Evolutionary conservation across 2,797 vertebrate genomes (phyloP).

Genomic region (Tragopan temminckii): DNA sequence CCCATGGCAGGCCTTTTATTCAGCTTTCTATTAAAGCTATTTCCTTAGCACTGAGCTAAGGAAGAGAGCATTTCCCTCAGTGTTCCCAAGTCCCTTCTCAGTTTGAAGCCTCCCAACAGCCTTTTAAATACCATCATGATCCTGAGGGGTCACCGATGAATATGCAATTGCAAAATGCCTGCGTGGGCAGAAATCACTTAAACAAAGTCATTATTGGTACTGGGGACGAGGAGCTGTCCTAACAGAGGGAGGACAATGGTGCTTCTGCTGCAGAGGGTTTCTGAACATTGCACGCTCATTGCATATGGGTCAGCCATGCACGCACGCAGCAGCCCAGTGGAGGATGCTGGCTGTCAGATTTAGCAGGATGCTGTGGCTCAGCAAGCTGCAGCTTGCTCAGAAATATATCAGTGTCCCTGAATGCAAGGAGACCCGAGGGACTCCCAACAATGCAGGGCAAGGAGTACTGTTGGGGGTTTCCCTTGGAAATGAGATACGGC

Average conservation of each 20-base stretch:
- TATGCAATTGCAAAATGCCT: not conserved
- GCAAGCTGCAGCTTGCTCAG: not conserved
- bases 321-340: fast-evolving
- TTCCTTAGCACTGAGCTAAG: not conserved
- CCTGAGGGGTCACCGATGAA: not conserved
- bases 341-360: not conserved
- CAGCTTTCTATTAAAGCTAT: not conserved
- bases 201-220: not conserved
- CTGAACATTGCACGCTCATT: fast-evolving
- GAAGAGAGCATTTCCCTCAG: not conserved
- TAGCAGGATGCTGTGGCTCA: not conserved
- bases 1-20: not conserved
- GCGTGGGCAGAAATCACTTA: not conserved
- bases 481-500: not conserved
- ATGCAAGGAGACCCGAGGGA: not conserved
- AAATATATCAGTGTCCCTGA: not conserved
- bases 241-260: fast-evolving
- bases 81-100: not conserved
- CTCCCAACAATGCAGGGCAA: not conserved
- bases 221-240: fast-evolving
- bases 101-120: not conserved
- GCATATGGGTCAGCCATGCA: not conserved
- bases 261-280: not conserved
- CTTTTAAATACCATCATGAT: not conserved
- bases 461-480: not conserved